phyloP scores from a whole-genome alignment of 1,140 invertebrate species.

The Drosophila sp. region DNA sequence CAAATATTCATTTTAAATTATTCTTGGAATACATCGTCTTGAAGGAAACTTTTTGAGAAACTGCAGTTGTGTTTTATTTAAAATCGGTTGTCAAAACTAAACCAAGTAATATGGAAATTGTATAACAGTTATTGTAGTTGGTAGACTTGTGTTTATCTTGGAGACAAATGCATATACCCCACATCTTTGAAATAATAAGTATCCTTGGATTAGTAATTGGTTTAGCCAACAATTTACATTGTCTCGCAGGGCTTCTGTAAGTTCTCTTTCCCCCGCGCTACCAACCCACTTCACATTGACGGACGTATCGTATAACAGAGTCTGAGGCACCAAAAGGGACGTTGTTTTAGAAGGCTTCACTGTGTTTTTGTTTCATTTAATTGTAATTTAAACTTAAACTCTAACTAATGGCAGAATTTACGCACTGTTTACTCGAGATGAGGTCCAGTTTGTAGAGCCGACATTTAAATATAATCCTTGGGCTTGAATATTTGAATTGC shows the following conservation, averaged over 20 bases:
- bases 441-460: slow-evolving; percentile 8
- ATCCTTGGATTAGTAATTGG: slow-evolving; percentile 73
- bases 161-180: background rate
- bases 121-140: too few relatives aligned
- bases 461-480: slow-evolving; percentile 18
- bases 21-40: too few relatives aligned
- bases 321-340: slow-evolving; percentile 8
- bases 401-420: slow-evolving; percentile 31
- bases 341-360: slow-evolving; percentile 46
- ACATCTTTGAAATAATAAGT: slow-evolving; percentile 15
- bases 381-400: slow-evolving; percentile 51
- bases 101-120: too few relatives aligned
- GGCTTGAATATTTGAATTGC: background rate
- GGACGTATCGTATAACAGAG: slow-evolving; percentile 45
- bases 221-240: slow-evolving; percentile 78
- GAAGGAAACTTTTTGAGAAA: too few relatives aligned
- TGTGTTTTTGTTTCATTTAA: slow-evolving; percentile 47
- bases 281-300: slow-evolving; percentile 13
- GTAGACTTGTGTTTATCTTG: background rate
- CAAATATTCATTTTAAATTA: too few relatives aligned
- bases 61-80: too few relatives aligned
- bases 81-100: too few relatives aligned
- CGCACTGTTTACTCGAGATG: slow-evolving; percentile 11
- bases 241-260: slow-evolving; percentile 63
- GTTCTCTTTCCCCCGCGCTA: slow-evolving; percentile 32